These are phyloP conservation scores for Cheilosia grossa DNA, from an alignment of 2,888 invertebrate genomes.

Conservation along the genomic window DNA sequence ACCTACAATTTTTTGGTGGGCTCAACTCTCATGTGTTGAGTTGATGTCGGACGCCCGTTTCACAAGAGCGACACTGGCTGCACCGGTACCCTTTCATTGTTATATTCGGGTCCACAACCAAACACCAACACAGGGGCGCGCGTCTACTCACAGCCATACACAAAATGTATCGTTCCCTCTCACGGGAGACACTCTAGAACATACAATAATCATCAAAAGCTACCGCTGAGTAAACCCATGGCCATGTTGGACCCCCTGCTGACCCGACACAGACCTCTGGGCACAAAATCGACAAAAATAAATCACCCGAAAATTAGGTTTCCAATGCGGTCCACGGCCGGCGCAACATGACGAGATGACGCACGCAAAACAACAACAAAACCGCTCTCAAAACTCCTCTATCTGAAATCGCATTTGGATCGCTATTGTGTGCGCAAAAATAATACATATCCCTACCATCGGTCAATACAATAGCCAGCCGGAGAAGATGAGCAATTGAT, in stretches of 20 bases:
- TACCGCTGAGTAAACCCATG: constrained; percentile 71
- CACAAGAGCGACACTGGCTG: constrained; percentile 47
- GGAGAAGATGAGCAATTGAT: constrained; percentile 70
- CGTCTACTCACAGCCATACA: constrained; percentile 40
- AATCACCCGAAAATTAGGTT: constrained; percentile 72
- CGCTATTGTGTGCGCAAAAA: constrained; percentile 63
- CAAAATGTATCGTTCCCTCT: constrained; percentile 33
- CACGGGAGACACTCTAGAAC: constrained; percentile 63
- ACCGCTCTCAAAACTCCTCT: constrained; percentile 12
- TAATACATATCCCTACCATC: neutral
- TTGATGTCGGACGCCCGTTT: constrained; percentile 53
- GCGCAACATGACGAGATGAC: constrained; percentile 66
- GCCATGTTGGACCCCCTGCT: constrained; percentile 65
- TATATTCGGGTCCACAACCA: constrained; percentile 26
- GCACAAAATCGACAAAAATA: constrained; percentile 69
- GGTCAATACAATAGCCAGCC: constrained; percentile 27
- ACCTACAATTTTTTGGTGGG: constrained; percentile 50
- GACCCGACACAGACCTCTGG: constrained; percentile 45
- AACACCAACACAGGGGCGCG: constrained; percentile 61
- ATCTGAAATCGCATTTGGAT: constrained; percentile 66
- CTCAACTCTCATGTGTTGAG: constrained; percentile 61
- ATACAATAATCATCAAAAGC: constrained; percentile 72
- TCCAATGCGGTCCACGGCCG: constrained; percentile 57
- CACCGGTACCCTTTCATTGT: constrained; percentile 61
- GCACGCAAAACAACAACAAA: constrained; percentile 61